These are phyloP conservation scores for Diplogasteroides magnus DNA, from an alignment of 1,140 invertebrate species.

Conservation along the genomic window DNA sequence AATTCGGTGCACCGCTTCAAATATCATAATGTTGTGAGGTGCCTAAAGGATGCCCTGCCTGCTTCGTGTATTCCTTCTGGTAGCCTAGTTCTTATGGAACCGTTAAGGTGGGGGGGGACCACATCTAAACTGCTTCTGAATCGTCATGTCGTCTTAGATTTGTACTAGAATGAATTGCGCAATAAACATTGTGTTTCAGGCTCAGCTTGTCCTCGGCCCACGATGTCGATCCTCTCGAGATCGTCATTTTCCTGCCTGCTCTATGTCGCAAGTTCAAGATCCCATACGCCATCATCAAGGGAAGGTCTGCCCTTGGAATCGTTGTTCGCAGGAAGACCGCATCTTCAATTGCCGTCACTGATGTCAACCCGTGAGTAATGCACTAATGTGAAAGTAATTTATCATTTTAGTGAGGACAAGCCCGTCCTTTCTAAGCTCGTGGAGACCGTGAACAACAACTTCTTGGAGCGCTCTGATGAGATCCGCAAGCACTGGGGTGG, in stretches of 20 bases:
- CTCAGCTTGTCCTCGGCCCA: constrained; percentile 90
- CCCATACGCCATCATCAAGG: constrained; percentile 95
- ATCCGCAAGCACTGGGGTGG: constrained; percentile 96
- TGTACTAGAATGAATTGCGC: background rate
- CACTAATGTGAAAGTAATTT: too few relatives aligned
- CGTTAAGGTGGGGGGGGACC: background rate
- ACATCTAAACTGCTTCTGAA: background rate
- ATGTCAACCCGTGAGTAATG: constrained; percentile 65
- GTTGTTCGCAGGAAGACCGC: constrained; percentile 88
- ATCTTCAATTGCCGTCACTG: constrained; percentile 74
- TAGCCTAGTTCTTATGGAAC: background rate
- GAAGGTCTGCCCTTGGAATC: constrained; percentile 83
- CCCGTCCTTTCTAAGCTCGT: constrained; percentile 80
- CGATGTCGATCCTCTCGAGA: constrained; percentile 98
- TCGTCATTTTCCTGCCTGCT: constrained; percentile 92
- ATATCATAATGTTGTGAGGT: background rate
- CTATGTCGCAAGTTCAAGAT: constrained; percentile 99
- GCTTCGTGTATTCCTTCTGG: background rate
- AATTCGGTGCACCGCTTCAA: background rate
- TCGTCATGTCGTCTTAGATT: background rate
- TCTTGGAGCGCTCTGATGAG: constrained; percentile 95
- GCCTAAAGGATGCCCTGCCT: background rate
- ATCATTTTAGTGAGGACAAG: constrained; percentile 66
- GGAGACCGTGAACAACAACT: constrained; percentile 92
- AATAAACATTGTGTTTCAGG: constrained; percentile 56